Evolutionary conservation across 2,113 vertebrate species (phyloP), one percentile per base, ranked within the genome.

Genomic region (Xenopus laevis): DNA sequence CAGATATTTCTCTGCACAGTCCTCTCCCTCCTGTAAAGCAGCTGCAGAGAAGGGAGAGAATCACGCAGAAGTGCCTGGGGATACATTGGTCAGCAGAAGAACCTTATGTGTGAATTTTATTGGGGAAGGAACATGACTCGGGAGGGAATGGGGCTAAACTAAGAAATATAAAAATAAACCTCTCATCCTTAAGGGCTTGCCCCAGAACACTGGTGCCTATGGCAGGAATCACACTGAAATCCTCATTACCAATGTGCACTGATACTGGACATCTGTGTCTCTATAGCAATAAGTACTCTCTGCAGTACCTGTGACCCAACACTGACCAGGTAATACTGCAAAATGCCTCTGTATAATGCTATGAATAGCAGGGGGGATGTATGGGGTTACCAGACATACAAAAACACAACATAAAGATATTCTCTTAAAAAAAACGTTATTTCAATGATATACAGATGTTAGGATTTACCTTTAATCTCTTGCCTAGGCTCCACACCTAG

Each of bases 391-490:
- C 68, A 68, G 47, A 76, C 73, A 69, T 63, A 76, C 57, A 68
- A 76, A 63, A 30, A 68, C 66, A 69, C 73, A 76, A 69, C 66
- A 69, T 76, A 76, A 74, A 60, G 73, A 75, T 50, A 68, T 55
- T 7, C n/a, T 74, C 58, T 65, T 17, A 45, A n/a, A 67, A 74
- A 66, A 73, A 72, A 74, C 60, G 72, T 75, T 75, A 75, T 76
- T 64, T 69, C 73, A 76, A 23, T 69, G 73, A 76, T 76, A 62
- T 76, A 63, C 73, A 76, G 44, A 68, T 68, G 73, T 76, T 76
- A 76, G 66, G 17, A 69, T 63, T 75, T 69, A 23, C 46, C 23
- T 27, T 27, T 27, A 27, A 27, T 63, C 16, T 55, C 17, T 55
- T 5, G 33, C 33, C 33, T 27, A 27, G 23, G 52, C n/a, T 27